phyloP scores from a whole-genome alignment of 35 echinoderm and acorn worm genomes.

The Amphiura filiformis region DNA sequence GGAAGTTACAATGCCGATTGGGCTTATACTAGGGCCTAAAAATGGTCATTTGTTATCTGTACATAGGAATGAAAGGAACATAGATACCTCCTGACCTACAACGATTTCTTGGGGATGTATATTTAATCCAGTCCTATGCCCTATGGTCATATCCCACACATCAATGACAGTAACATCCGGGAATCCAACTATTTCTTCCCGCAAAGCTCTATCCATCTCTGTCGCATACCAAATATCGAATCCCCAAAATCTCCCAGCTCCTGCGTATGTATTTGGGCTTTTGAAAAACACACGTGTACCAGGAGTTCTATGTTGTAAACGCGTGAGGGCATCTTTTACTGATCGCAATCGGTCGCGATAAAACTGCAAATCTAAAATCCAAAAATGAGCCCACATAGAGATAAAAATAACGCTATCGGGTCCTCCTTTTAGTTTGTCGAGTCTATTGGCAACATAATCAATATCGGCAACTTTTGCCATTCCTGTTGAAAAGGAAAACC shows the following conservation, averaged over 20 bases:
- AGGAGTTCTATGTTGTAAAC: background rate
- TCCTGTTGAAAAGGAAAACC: constrained; percentile 18
- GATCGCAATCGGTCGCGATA: constrained; percentile 11
- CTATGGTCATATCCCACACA: constrained; percentile 51
- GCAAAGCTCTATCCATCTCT: constrained; percentile 34
- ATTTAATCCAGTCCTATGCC: background rate
- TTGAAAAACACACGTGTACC: constrained; percentile 22
- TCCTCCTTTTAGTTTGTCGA: constrained; percentile 7
- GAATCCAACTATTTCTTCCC: constrained; percentile 1
- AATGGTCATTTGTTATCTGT: no score
- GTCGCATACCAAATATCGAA: constrained; percentile 24
- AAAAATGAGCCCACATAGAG: constrained; percentile 50
- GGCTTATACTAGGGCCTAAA: no score
- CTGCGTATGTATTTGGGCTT: constrained; percentile 28
- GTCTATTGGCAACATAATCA: constrained; percentile 16
- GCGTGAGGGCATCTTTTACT: constrained; percentile 13
- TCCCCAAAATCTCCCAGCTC: background rate
- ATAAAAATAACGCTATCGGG: constrained; percentile 21
- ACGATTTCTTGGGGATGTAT: constrained; percentile 32
- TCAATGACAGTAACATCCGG: constrained; percentile 28
- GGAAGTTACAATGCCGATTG: no score
- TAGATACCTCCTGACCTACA: constrained; percentile 27
- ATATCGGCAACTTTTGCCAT: background rate
- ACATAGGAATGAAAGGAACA: constrained; percentile 30
- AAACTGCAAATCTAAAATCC: constrained; percentile 7